Conservation (phyloP, 2,797 vertebrate species). For the Benthosema pterotum region DNA sequence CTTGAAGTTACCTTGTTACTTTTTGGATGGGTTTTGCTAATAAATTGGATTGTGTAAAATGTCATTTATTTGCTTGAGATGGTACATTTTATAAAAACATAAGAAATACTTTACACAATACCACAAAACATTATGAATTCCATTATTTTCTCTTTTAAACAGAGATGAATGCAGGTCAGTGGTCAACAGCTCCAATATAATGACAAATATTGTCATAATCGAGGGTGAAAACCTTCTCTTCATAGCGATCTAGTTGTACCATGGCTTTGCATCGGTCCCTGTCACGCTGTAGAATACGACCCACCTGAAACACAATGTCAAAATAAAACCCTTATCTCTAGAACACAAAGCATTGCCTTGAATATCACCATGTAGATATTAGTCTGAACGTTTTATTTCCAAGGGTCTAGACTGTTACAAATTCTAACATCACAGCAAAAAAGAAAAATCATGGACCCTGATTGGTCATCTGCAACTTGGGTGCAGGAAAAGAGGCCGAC, state of each 20-base stretch:
- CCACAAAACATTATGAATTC: conserved; percentile 44
- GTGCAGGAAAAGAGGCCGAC: no score
- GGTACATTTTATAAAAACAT: conserved; percentile 2
- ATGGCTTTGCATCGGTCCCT: conserved; percentile 81
- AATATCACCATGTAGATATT: no score
- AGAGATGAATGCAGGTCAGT: conserved; percentile 35
- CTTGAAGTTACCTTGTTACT: conserved; percentile 31
- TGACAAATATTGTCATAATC: conserved; percentile 90
- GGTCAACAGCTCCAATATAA: conserved; percentile 80
- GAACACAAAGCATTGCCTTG: no score
- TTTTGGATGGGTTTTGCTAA: conserved; percentile 43
- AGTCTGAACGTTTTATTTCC: no score
- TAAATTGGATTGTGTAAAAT: conserved; percentile 47
- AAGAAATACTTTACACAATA: background rate
- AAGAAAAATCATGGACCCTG: no score
- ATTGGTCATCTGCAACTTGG: no score
- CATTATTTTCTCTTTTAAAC: conserved; percentile 20
- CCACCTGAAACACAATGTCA: conserved; percentile 74
- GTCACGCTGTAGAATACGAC: conserved; percentile 85
- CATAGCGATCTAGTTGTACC: conserved; percentile 84
- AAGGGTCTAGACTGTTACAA: no score
- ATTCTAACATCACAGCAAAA: no score
- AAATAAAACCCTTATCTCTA: no score
- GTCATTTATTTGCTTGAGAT: conserved; percentile 1
- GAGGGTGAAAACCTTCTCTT: conserved; percentile 80